Base-by-base conservation (phyloP, 2,797 vertebrate species). In the Neosilurus hyrtlii region DNA sequence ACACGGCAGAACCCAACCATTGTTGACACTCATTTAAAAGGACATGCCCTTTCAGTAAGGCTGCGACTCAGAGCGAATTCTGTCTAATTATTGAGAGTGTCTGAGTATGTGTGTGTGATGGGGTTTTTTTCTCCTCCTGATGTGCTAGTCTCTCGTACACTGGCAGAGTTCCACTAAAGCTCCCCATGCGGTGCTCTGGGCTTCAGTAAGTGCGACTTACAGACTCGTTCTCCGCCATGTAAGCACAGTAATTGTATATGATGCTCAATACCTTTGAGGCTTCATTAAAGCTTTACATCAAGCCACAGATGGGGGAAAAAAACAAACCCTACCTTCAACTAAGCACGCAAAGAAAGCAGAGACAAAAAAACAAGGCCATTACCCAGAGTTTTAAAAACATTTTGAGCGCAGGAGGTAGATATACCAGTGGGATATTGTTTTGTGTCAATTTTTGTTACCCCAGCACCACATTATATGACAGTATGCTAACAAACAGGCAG, bases 261-360 rank as follows among this genome's bases (percentile, higher is more conserved):
- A 90, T 86, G 84, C 85, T 87, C 87, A 89, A 86, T 87, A 88
- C 88, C 90, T 88, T 62, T 61, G 88, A 89, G 89, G 88, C 86
- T 90, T 91, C 90, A 90, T 90, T 90, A 91, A 86, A 86, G 70
- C 87, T 83, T 88, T 88, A 86, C 84, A 87, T 90, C 85, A 88
- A 88, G 83, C 88, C 84, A 75, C 71, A 83, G 81, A 82, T 70
- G 86, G 84, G 59, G 84, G 80, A 30, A 43, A 75, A 78, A 62
- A 72, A 88, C 66, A 83, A 84, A 76, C 80, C 72, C 30, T 79
- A 78, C 78, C 84, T 85, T 85, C 51, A 54, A 86, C 59, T 74
- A 70, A 74, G 67, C 67, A 82, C 57, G n/a, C 79, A 71, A 75
- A 76, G 80, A 57, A 78, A 80, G 49, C 74, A 73, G 82, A 80